Percentiles rank a stretch among this genome's conserved stretches.
Conservation (phyloP, 2,888 invertebrate species). For the Chouioia cunea region DNA sequence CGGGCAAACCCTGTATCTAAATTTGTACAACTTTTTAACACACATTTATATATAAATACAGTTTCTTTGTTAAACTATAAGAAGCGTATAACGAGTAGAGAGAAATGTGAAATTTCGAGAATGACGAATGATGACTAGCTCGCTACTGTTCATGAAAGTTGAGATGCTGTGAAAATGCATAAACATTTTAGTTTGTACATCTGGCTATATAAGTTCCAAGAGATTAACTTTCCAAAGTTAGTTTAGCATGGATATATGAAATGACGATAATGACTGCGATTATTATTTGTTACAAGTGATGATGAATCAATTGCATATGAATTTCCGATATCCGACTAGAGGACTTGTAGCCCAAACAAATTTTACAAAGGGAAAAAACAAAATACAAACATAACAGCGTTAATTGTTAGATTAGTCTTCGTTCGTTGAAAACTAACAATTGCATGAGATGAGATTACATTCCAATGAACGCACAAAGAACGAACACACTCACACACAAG, state of each 20-base stretch:
- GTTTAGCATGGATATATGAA: slow-evolving; percentile 14
- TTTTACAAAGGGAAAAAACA: slow-evolving; percentile 37
- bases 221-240: slow-evolving; percentile 28
- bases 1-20: slow-evolving; percentile 32
- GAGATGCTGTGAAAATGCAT: slow-evolving; percentile 15
- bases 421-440: slow-evolving; percentile 36
- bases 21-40: slow-evolving; percentile 45
- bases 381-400: slow-evolving; percentile 43
- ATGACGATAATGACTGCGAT: slow-evolving; percentile 22
- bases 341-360: slow-evolving; percentile 38
- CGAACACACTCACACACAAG: slow-evolving; percentile 21
- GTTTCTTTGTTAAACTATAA: slow-evolving; percentile 30
- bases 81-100: slow-evolving; percentile 37
- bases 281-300: slow-evolving; percentile 14
- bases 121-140: slow-evolving; percentile 44
- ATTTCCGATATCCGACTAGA: slow-evolving; percentile 40
- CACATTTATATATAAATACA: slow-evolving; percentile 42
- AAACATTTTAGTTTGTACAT: slow-evolving; percentile 38
- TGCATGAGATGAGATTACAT: slow-evolving; percentile 24
- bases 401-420: slow-evolving; percentile 33
- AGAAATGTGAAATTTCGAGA: slow-evolving; percentile 27
- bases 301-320: slow-evolving; percentile 25
- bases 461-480: slow-evolving; percentile 23
- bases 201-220: slow-evolving; percentile 25
- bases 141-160: slow-evolving; percentile 40